These are phyloP conservation scores for Osmoderma eremita DNA, from an alignment of 2,888 invertebrate genomes.

Conservation along the genomic window DNA sequence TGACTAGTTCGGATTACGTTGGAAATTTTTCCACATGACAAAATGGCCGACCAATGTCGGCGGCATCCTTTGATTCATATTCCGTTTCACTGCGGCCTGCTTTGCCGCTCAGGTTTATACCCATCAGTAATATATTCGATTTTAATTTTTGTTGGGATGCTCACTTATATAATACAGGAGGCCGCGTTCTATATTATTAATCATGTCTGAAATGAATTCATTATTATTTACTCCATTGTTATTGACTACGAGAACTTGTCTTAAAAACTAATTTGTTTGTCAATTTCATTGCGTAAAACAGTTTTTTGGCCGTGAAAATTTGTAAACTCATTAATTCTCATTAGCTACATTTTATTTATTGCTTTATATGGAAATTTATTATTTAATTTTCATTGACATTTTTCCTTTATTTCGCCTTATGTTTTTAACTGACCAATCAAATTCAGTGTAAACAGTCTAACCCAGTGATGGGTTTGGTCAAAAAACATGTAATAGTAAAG, in stretches of 20 bases:
- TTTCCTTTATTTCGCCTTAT: not conserved
- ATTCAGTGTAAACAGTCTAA: no score
- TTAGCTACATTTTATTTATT: no score
- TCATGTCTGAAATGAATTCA: conserved; percentile 52
- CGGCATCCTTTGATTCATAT: conserved; percentile 53
- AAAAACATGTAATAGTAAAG: conserved; percentile 8
- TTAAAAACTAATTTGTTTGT: no score
- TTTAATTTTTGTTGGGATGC: conserved; percentile 53
- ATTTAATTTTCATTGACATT: not conserved
- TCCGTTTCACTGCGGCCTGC: conserved; percentile 49
- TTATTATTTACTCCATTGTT: conserved; percentile 49
- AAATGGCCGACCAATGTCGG: conserved; percentile 52
- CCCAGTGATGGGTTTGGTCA: no score
- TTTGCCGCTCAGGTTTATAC: conserved; percentile 45
- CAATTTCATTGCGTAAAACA: no score
- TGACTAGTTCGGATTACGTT: not conserved
- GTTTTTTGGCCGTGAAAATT: no score
- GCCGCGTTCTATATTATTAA: conserved; percentile 49
- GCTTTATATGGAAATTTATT: no score
- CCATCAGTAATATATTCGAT: conserved; percentile 49
- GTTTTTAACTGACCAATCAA: no score
- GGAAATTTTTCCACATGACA: conserved; percentile 42
- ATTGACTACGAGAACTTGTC: no score
- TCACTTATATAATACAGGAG: conserved; percentile 45
- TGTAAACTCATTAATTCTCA: no score